Conservation (phyloP, 2,797 vertebrate genomes). For the Scleropages formosus region DNA sequence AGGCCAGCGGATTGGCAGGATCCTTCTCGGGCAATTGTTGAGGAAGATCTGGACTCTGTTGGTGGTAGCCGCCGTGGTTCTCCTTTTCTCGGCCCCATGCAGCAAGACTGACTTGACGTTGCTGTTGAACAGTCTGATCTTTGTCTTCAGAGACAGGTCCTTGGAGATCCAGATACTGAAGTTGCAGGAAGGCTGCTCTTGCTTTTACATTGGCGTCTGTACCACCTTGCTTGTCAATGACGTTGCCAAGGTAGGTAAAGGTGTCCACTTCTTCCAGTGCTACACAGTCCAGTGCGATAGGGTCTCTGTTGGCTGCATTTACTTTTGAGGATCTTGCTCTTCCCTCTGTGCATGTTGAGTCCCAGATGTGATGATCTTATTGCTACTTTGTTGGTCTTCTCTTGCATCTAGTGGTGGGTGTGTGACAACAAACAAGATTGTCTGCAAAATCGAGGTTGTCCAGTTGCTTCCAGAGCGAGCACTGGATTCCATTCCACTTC, state of each 20-base stretch:
- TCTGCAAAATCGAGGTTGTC: slow-evolving; percentile 33
- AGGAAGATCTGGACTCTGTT: no score
- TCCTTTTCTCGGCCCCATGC: slow-evolving; percentile 3
- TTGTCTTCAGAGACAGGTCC: no score
- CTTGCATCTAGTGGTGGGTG: slow-evolving; percentile 28
- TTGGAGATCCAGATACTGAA: no score
- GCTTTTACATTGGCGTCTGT: no score
- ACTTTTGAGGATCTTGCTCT: slow-evolving; percentile 24
- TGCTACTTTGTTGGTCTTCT: slow-evolving; percentile 21
- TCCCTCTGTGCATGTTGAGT: slow-evolving; percentile 13
- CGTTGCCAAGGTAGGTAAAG: no score
- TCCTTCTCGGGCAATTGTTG: slow-evolving; percentile 1
- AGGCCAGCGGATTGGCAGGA: background rate
- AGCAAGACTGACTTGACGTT: background rate
- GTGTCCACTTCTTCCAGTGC: no score
- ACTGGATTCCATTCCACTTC: slow-evolving; percentile 26
- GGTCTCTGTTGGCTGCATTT: background rate
- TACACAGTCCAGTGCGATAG: no score
- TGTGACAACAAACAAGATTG: slow-evolving; percentile 28
- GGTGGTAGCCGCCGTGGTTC: background rate
- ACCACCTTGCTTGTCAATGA: no score
- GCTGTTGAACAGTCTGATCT: background rate
- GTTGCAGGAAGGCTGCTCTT: background rate
- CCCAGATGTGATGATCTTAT: background rate
- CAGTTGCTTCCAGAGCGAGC: slow-evolving; percentile 21